Conservation (phyloP, 1,140 invertebrate genomes). For the Phymorhynchus buccinoides region DNA sequence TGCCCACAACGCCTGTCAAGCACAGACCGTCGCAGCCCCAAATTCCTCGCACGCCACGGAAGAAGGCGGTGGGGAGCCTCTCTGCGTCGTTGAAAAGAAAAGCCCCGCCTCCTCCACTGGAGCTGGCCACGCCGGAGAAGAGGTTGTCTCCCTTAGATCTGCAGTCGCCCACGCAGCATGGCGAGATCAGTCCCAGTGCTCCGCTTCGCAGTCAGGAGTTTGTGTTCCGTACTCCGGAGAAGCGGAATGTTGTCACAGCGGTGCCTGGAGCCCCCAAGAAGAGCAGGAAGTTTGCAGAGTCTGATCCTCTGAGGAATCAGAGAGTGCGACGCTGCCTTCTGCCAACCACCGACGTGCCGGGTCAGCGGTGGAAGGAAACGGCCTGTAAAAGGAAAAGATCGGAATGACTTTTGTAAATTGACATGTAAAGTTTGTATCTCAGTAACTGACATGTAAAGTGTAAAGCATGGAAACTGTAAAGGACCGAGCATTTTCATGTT, state of each 20-base stretch:
- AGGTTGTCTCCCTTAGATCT: not conserved
- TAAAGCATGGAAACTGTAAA: too few relatives aligned
- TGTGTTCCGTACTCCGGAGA: not conserved
- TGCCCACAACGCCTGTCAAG: constrained; percentile 10
- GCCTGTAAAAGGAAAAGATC: constrained; percentile 27
- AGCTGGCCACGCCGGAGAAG: not conserved
- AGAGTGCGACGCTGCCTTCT: not conserved
- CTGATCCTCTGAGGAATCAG: not conserved
- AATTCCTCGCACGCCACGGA: not conserved
- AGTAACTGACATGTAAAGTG: too few relatives aligned
- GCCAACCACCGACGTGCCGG: not conserved
- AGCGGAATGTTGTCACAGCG: not conserved
- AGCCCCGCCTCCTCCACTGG: not conserved
- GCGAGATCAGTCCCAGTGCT: not conserved
- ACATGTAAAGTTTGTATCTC: too few relatives aligned
- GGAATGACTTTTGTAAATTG: too few relatives aligned
- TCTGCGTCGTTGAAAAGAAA: not conserved
- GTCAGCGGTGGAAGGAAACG: constrained; percentile 25
- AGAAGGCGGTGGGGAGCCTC: not conserved
- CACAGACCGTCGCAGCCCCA: not conserved
- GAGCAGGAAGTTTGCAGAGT: not conserved
- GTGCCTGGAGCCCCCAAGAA: constrained; percentile 4
- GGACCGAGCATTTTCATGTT: too few relatives aligned
- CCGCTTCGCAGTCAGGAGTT: not conserved
- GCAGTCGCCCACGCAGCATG: not conserved